Conservation (phyloP, 2,888 invertebrate species). For the Pteria penguin region DNA sequence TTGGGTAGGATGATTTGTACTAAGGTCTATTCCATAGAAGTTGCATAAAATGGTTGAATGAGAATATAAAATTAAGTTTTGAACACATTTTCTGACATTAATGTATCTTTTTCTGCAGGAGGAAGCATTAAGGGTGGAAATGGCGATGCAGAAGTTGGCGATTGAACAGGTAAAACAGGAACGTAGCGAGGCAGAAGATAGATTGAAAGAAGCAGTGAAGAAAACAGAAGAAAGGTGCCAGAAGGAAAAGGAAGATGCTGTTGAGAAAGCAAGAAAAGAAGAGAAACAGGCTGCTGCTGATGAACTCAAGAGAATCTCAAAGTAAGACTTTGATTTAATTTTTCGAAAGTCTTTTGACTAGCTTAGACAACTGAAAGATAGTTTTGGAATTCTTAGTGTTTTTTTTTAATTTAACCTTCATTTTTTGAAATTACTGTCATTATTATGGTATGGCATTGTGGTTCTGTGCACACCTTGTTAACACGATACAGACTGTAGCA, state of each 20-base stretch:
- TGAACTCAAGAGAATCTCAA: slow-evolving; percentile 55
- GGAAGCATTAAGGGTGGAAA: slow-evolving; percentile 70
- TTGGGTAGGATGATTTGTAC: too few relatives aligned
- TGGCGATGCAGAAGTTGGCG: slow-evolving; percentile 72
- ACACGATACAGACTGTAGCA: too few relatives aligned
- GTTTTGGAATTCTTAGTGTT: background rate
- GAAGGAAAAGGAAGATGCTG: slow-evolving; percentile 58
- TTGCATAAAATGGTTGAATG: too few relatives aligned
- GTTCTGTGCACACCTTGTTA: too few relatives aligned
- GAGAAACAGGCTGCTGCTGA: slow-evolving; percentile 65
- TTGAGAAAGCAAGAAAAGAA: slow-evolving; percentile 59
- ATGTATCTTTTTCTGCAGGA: slow-evolving; percentile 59
- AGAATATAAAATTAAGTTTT: too few relatives aligned
- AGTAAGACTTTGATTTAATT: slow-evolving; percentile 47
- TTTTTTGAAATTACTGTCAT: too few relatives aligned
- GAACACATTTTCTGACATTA: too few relatives aligned
- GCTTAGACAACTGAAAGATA: background rate
- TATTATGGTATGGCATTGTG: too few relatives aligned
- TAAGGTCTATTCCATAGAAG: too few relatives aligned
- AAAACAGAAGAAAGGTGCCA: slow-evolving; percentile 57
- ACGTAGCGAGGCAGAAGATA: slow-evolving; percentile 60
- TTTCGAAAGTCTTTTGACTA: background rate
- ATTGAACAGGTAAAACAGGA: slow-evolving; percentile 71
- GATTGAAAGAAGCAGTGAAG: slow-evolving; percentile 58
- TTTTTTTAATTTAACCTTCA: too few relatives aligned